Evolutionary conservation across 2,888 invertebrate species (phyloP).

Genomic region (Acanthoscelides obtectus): DNA sequence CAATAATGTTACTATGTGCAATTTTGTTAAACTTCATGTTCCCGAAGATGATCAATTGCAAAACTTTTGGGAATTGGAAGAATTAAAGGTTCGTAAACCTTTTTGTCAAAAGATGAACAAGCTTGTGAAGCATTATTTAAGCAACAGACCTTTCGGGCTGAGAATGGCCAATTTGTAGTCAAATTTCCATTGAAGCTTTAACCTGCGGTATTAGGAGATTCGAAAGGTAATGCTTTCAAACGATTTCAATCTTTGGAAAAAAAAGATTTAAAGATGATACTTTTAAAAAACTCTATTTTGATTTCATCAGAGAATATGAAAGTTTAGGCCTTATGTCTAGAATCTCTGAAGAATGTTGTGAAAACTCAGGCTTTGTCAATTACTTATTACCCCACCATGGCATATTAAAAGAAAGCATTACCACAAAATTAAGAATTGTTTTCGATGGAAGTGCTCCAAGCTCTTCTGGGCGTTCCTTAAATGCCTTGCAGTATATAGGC

Average conservation of each 20-base stretch:
- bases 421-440: too few relatives aligned
- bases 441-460: too few relatives aligned
- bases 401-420: too few relatives aligned
- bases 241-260: constrained; percentile 6
- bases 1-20: constrained; percentile 3
- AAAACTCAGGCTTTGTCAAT: too few relatives aligned
- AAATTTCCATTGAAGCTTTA: constrained; percentile 9
- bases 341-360: too few relatives aligned
- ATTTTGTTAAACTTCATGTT: constrained; percentile 1
- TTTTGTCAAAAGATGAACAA: neutral
- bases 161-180: constrained; percentile 1
- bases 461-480: too few relatives aligned
- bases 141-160: constrained; percentile 1
- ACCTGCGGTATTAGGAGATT: constrained; percentile 2
- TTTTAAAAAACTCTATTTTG: too few relatives aligned
- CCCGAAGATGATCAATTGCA: constrained; percentile 8
- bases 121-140: constrained; percentile 6
- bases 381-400: too few relatives aligned
- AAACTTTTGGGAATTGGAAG: constrained; percentile 8
- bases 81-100: neutral
- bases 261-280: too few relatives aligned
- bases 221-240: constrained; percentile 1
- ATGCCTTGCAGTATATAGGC: too few relatives aligned
- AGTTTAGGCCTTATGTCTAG: too few relatives aligned
- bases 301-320: too few relatives aligned